phyloP scores from a whole-genome alignment of 2,888 invertebrate species.

The Cosmia pyralina region DNA sequence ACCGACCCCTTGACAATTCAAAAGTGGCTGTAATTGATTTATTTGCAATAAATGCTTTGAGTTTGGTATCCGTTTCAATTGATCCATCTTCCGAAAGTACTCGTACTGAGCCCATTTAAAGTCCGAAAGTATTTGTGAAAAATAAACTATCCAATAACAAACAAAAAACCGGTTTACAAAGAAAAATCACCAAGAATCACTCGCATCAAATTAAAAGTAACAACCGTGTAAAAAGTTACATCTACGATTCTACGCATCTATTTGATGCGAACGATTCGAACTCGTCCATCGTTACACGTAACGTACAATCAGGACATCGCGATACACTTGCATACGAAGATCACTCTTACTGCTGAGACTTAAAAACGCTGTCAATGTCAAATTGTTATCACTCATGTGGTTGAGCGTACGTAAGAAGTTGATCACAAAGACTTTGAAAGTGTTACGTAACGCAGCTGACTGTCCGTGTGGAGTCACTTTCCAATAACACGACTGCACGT shows the following conservation, averaged over 20 bases:
- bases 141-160: neutral
- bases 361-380: neutral
- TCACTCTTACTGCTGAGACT: neutral
- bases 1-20: no score
- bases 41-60: no score
- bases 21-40: no score
- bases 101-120: no score
- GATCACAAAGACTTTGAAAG: slow-evolving; percentile 43
- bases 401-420: slow-evolving; percentile 37
- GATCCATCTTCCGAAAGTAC: no score
- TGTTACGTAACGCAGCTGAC: slow-evolving; percentile 40
- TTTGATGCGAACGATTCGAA: slow-evolving; percentile 31
- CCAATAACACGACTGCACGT: slow-evolving; percentile 42
- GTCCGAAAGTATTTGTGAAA: neutral
- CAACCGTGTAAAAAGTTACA: slow-evolving; percentile 18
- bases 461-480: slow-evolving; percentile 37
- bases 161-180: neutral
- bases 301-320: no score
- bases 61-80: no score
- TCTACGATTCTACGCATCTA: slow-evolving; percentile 1
- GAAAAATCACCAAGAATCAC: slow-evolving; percentile 15
- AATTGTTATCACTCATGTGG: neutral
- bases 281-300: slow-evolving; percentile 6
- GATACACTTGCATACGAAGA: neutral
- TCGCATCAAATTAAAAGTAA: slow-evolving; percentile 3